Evolutionary conservation across 2,888 invertebrate species (phyloP), one percentile per base, ranked within the genome.

Genomic region (Operophtera brumata): DNA sequence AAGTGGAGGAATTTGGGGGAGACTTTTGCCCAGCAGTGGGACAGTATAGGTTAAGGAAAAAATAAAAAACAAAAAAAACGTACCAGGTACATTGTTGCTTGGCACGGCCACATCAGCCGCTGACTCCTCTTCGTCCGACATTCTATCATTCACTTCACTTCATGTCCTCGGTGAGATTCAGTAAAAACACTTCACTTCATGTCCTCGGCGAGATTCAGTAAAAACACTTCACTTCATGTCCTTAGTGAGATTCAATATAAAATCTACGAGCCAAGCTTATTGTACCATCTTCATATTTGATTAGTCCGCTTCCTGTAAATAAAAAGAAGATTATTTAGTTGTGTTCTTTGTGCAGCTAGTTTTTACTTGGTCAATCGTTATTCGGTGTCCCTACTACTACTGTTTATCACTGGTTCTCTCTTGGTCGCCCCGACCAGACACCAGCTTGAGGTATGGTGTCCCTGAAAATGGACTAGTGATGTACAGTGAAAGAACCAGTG

Each of bases 71-170:
- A n/a, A n/a, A n/a, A n/a, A n/a, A n/a, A n/a, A 20, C 70, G 77
- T 66, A 91, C 91, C 89, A 64, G 90, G 88, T 41, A 87, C 80
- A 81, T 79, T 89, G 57, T 85, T 88, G 47, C 77, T 84, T 30
- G 89, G 86, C 62, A 88, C 67, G 0, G 84, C 89, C 82, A 81
- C 72, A 50, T 90, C 90, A 5, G 88, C 82, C 13, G 89, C 87
- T 1, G 85, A 82, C 44, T 90, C 90, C 59, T 90, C 91, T 47
- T 91, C 91, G 44, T 91, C 91, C 39, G 91, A 90, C 91, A 91
- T 91, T 56, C 67, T 20, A 20, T 81, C 7, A 54, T 50, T 54
- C 48, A 44, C 47, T 51, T 71, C 71, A 77, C 72, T 69, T 67
- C 71, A 71, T 80, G 73, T 75, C 70, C 74, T 75, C 71, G 4